Conservation (phyloP, 2,113 vertebrate species). For the Osmerus mordax region DNA sequence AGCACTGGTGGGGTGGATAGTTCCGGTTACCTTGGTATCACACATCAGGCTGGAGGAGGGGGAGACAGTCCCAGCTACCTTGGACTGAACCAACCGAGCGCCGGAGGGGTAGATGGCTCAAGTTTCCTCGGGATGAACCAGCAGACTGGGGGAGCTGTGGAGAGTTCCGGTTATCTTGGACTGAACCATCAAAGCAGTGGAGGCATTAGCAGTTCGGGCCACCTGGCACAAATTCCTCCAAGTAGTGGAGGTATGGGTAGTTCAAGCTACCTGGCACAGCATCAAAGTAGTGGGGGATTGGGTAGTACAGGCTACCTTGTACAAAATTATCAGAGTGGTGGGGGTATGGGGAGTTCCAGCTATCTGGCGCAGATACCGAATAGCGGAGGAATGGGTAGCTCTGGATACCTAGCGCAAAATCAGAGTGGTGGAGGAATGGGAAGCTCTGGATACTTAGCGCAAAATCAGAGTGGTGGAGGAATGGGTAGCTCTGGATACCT, state of each 20-base stretch:
- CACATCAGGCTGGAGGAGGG: conserved; percentile 50
- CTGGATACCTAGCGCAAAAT: conserved; percentile 11
- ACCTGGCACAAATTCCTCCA: conserved; percentile 57
- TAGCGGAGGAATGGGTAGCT: background rate
- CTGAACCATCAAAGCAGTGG: conserved; percentile 43
- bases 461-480: conserved; percentile 35
- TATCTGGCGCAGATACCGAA: background rate
- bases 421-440: conserved; percentile 16
- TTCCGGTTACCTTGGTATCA: conserved; percentile 58
- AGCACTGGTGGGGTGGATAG: conserved; percentile 44
- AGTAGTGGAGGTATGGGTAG: conserved; percentile 58
- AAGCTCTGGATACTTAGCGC: conserved; percentile 25
- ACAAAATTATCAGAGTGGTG: conserved; percentile 41
- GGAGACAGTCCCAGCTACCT: conserved; percentile 60
- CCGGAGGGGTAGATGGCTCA: conserved; percentile 54
- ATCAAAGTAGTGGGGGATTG: conserved; percentile 39
- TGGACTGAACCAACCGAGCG: conserved; percentile 58
- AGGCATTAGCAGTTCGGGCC: conserved; percentile 42
- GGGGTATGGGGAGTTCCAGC: conserved; percentile 37
- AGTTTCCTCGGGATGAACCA: conserved; percentile 65
- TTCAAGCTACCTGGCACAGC: conserved; percentile 60
- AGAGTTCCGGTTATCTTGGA: conserved; percentile 69
- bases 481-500: conserved; percentile 40
- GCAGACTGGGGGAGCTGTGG: conserved; percentile 61
- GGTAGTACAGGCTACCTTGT: conserved; percentile 59